Base-by-base conservation (phyloP, 2,888 invertebrate species). In the Blera fallax region DNA sequence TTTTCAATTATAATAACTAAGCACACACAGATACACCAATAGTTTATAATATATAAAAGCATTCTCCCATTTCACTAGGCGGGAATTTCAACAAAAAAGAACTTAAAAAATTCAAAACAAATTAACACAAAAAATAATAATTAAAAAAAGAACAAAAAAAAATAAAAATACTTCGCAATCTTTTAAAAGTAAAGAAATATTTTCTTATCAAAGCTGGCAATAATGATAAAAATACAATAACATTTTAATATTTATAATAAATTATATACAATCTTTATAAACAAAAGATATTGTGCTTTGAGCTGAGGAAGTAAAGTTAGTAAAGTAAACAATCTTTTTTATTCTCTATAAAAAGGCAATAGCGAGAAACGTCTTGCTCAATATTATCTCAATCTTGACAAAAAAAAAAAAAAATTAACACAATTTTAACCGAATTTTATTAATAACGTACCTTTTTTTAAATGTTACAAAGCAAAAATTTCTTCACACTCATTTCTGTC, bases 131-230 rank as follows among this genome's bases (percentile, higher is more conserved):
- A 73, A 4, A 56, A 24, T 11, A 62, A 37, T 10, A 64, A 54
- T 54, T 29, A 27, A 62, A 24, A 24, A 56, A 11, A 32, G 43
- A 29, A 11, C 60, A 5, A 16, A 50, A 16, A 37, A 2, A 48
- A 45, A 37, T 7, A 32, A 18, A 58, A 18, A 45, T 45, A 84
- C 56, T 74, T 76, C 16, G 65, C 69, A 87, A 85, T 78, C 74
- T 72, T 56, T 62, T 32, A 70, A 81, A 87, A 34, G 67, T 18
- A 74, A 85, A 78, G 73, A 83, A 87, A 87, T 88, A 89, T 89
- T 90, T 89, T 90, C 89, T 88, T 89, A 89, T 88, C 88, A 88
- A 88, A 88, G 87, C 88, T 89, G 89, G 89, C 89, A 89, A 89
- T 90, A 89, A 89, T 89, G 89, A 89, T 88, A 88, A 88, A 87